Conservation (phyloP, 2,888 invertebrate genomes). For the Orchestes rusci region DNA sequence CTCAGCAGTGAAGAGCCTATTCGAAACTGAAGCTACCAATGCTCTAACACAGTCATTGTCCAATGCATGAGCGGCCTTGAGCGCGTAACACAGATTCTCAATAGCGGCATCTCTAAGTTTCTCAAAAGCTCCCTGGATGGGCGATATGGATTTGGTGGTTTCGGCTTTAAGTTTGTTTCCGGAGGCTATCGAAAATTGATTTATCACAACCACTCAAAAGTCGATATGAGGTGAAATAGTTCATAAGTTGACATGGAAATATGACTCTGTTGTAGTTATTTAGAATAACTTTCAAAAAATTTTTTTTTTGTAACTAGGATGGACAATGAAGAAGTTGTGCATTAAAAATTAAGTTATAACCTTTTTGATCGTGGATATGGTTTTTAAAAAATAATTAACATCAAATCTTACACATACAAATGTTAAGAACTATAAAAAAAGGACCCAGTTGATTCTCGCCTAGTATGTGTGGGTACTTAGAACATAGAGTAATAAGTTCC, state of each 20-base stretch:
- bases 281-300: conserved; percentile 11
- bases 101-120: conserved; percentile 91
- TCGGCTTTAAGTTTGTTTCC: conserved; percentile 57
- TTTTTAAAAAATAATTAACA: too few relatives aligned
- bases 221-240: background rate
- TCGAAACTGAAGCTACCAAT: conserved; percentile 91
- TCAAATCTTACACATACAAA: too few relatives aligned
- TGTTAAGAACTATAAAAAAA: too few relatives aligned
- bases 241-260: too few relatives aligned
- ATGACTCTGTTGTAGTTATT: too few relatives aligned
- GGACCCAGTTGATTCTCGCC: too few relatives aligned
- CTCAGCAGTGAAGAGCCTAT: conserved; percentile 88
- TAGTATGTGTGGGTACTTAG: too few relatives aligned
- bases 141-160: conserved; percentile 47
- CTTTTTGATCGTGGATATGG: too few relatives aligned
- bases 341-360: too few relatives aligned
- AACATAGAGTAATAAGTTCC: too few relatives aligned
- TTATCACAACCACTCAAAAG: conserved; percentile 3
- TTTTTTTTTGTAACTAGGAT: background rate
- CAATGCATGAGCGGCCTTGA: conserved; percentile 81
- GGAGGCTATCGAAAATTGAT: conserved; percentile 49
- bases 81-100: conserved; percentile 87
- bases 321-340: too few relatives aligned
- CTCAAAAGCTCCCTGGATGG: conserved; percentile 72
- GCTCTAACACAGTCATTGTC: conserved; percentile 94